Percentiles rank a stretch among this genome's conserved stretches.
Evolutionary conservation across 1,140 invertebrate species (phyloP).

Genomic region (Ganaspis sp.): DNA sequence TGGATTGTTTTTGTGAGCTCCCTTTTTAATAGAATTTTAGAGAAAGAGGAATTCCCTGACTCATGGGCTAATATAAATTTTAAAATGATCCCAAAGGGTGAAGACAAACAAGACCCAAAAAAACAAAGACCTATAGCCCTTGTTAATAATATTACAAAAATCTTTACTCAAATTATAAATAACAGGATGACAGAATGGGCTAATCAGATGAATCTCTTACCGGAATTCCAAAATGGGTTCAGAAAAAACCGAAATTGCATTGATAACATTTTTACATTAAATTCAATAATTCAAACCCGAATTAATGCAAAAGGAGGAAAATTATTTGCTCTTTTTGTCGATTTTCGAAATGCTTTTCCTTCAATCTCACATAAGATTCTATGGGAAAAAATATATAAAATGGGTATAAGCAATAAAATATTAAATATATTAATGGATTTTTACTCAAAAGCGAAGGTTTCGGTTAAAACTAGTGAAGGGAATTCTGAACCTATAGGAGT

Average conservation of each 20-base stretch:
- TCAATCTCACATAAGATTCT: not conserved
- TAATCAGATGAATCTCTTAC: not conserved
- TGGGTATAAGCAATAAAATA: constrained; percentile 9
- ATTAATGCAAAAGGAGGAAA: not conserved
- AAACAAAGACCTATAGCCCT: too few species aligned
- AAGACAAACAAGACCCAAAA: too few species aligned
- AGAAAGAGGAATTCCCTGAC: too few species aligned
- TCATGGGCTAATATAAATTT: too few species aligned
- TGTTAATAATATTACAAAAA: not conserved
- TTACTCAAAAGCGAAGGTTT: constrained; percentile 3
- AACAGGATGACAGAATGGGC: not conserved
- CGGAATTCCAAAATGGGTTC: constrained; percentile 14
- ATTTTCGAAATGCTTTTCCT: constrained; percentile 1
- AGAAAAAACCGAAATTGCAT: not conserved
- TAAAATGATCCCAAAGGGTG: too few species aligned
- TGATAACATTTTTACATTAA: not conserved
- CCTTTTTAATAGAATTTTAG: not conserved
- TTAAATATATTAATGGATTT: not conserved
- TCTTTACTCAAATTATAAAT: not conserved
- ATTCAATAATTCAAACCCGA: not conserved
- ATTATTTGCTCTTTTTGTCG: not conserved
- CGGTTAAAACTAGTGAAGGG: not conserved
- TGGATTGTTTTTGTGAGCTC: not conserved
- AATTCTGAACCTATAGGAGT: not conserved
- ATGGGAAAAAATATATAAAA: not conserved